A percentile compares a stretch with the other conserved stretches of the same genome.
phyloP scores from a whole-genome alignment of 2,888 invertebrate species.

The Proisotoma minuta region DNA sequence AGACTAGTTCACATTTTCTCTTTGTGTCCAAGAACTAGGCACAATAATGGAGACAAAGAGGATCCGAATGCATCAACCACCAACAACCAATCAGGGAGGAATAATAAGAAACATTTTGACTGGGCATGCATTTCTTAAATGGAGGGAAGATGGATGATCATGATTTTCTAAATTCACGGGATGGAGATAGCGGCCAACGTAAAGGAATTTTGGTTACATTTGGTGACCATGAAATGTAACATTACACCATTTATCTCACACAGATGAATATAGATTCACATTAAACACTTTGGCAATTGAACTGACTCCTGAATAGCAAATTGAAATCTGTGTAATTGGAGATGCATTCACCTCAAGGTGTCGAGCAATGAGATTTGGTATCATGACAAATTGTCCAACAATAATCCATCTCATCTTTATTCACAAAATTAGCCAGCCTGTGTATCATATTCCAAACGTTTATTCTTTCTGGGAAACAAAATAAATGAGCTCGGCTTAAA shows the following conservation, averaged over 20 bases:
- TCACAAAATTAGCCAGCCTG: no score
- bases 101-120: no score
- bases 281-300: neutral
- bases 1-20: conserved; percentile 2
- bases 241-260: neutral
- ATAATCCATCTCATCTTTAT: no score
- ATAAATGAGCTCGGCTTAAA: no score
- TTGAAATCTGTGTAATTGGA: conserved; percentile 7
- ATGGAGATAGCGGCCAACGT: neutral
- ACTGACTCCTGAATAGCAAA: conserved; percentile 15
- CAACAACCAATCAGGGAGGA: neutral
- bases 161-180: conserved; percentile 1
- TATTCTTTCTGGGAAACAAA: no score
- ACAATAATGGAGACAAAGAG: conserved; percentile 2
- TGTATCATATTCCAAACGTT: no score
- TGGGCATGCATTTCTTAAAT: no score
- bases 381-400: conserved; percentile 19
- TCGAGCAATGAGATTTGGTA: neutral
- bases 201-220: neutral
- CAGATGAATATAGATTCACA: neutral
- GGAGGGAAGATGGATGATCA: conserved; percentile 3
- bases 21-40: no score
- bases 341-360: conserved; percentile 2
- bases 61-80: neutral
- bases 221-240: conserved; percentile 17